Conservation (phyloP, 2,113 vertebrate genomes). For the Perccottus glenii region DNA sequence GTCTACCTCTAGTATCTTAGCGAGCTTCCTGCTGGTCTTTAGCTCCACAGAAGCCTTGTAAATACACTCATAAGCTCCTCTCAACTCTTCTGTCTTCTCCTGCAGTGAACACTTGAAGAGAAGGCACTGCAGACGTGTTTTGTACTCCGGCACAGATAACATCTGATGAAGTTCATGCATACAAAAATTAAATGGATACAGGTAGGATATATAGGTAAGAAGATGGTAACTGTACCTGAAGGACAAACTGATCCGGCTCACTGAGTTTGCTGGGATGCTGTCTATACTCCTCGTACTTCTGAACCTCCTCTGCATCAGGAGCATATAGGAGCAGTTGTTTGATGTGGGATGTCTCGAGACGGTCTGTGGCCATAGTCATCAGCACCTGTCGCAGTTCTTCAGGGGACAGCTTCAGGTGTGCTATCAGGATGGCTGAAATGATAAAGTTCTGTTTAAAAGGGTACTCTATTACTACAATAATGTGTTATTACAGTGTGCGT, state of each 20-base stretch:
- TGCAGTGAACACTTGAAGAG: conserved; percentile 92
- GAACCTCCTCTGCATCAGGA: conserved; percentile 90
- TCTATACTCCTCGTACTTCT: conserved; percentile 86
- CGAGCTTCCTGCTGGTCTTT: conserved; percentile 95
- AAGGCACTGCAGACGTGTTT: conserved; percentile 90
- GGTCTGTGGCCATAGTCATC: conserved; percentile 88
- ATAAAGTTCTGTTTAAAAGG: neutral
- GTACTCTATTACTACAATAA: neutral
- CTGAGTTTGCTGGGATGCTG: conserved; percentile 89
- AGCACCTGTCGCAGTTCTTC: conserved; percentile 88
- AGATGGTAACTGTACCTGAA: conserved; percentile 83
- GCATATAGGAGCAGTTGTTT: conserved; percentile 95
- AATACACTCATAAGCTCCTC: conserved; percentile 88
- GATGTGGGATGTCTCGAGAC: conserved; percentile 92
- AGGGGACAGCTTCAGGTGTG: conserved; percentile 94
- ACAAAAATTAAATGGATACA: conserved; percentile 2
- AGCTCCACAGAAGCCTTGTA: conserved; percentile 92
- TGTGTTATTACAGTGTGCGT: neutral
- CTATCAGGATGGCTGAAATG: conserved; percentile 91
- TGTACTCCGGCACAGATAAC: conserved; percentile 90
- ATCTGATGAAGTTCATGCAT: conserved; percentile 43
- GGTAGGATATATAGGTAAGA: neutral
- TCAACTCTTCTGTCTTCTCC: conserved; percentile 96
- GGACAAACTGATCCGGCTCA: conserved; percentile 94
- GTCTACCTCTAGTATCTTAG: conserved; percentile 95